Percentiles rank a stretch among this genome's conserved stretches.
Evolutionary conservation across 2,888 invertebrate species (phyloP).

Genomic region (Habrosyne pyritoides): DNA sequence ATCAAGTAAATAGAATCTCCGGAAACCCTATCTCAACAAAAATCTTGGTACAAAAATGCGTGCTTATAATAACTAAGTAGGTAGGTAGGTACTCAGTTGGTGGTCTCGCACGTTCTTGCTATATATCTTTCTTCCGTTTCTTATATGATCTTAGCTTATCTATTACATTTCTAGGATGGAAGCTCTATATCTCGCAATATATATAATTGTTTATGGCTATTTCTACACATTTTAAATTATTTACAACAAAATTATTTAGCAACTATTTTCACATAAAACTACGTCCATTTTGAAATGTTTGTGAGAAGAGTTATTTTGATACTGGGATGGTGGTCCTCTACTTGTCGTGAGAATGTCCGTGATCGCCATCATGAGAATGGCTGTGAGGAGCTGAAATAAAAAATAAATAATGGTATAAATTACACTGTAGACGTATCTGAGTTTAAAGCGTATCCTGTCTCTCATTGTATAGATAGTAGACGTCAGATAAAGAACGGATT

Average conservation of each 20-base stretch:
- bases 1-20: not conserved
- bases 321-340: constrained; percentile 17
- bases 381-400: constrained; percentile 64
- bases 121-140: too few relatives aligned
- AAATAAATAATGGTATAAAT: constrained; percentile 14
- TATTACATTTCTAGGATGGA: too few relatives aligned
- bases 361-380: constrained; percentile 44
- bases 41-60: not conserved
- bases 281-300: constrained; percentile 5
- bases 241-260: not conserved
- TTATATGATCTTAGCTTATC: too few relatives aligned
- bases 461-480: too few relatives aligned
- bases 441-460: too few relatives aligned
- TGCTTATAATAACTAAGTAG: too few relatives aligned
- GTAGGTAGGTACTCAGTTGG: not conserved
- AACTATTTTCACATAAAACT: not conserved
- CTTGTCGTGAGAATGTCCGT: constrained; percentile 49
- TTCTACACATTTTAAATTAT: not conserved
- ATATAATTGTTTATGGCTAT: not conserved
- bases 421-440: not conserved
- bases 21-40: not conserved
- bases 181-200: too few relatives aligned
- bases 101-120: too few relatives aligned
- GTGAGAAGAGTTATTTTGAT: not conserved
- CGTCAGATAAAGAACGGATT: too few relatives aligned